These are phyloP conservation scores for Girardinus metallicus DNA, from an alignment of 2,797 vertebrate species.

Conservation along the genomic window DNA sequence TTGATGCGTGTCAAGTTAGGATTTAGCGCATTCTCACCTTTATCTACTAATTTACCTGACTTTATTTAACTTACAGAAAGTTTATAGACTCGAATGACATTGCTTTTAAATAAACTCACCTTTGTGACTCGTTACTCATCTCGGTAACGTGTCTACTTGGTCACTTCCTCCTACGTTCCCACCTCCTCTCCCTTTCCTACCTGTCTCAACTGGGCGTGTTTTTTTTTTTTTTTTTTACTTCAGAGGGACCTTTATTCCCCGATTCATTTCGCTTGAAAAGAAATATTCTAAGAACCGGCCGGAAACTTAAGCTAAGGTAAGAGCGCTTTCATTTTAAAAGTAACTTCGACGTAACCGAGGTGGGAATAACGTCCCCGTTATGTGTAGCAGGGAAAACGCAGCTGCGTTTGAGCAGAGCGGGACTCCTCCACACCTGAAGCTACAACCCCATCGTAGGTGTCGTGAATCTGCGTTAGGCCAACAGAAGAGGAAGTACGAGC, in stretches of 20 bases:
- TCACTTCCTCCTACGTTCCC: slow-evolving; percentile 17
- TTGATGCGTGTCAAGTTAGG: background rate
- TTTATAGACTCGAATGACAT: too few species aligned
- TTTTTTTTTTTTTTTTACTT: background rate
- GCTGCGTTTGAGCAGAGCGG: slow-evolving; percentile 1
- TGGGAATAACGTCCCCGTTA: background rate
- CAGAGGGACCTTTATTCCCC: slow-evolving; percentile 5
- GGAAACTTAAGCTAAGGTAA: slow-evolving; percentile 59
- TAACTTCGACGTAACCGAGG: background rate
- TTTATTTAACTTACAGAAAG: background rate
- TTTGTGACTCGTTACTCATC: background rate
- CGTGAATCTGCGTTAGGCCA: background rate
- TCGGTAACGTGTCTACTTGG: background rate
- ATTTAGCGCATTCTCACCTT: background rate
- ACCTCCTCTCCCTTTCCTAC: slow-evolving; percentile 27
- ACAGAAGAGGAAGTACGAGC: background rate
- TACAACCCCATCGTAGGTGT: background rate
- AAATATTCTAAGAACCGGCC: slow-evolving; percentile 29
- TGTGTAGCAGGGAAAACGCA: background rate
- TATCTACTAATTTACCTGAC: background rate
- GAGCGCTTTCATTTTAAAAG: slow-evolving; percentile 11
- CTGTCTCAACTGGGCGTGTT: slow-evolving; percentile 61
- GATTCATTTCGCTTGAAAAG: slow-evolving; percentile 16
- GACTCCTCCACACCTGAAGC: background rate
- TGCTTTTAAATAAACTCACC: background rate